Percentiles rank a stretch among this genome's conserved stretches.
Conservation (phyloP, 1,140 invertebrate genomes). For the Caligus rogercresseyi region DNA sequence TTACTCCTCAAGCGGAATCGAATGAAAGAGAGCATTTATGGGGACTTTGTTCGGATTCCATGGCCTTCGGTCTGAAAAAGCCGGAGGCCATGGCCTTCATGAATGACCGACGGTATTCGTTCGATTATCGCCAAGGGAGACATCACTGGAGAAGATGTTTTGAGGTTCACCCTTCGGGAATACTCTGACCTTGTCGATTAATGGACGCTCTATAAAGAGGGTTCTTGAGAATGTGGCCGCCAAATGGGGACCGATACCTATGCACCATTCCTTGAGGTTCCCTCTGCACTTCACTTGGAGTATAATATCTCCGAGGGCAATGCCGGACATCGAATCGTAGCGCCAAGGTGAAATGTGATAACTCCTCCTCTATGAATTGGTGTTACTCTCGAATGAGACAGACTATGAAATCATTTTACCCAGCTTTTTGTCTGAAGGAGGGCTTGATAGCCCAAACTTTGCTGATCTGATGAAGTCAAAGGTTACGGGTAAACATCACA, state of each 20-base stretch:
- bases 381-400: conserved; percentile 33
- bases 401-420: conserved; percentile 42
- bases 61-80: background rate
- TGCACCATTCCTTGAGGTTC: conserved; percentile 26
- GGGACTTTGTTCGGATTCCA: conserved; percentile 11
- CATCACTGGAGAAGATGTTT: conserved; percentile 45
- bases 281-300: conserved; percentile 34
- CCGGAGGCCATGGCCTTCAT: background rate
- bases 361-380: conserved; percentile 33
- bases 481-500: background rate
- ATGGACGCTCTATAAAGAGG: conserved; percentile 39
- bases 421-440: conserved; percentile 44
- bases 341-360: background rate
- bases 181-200: conserved; percentile 42
- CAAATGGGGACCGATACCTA: conserved; percentile 28
- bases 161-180: conserved; percentile 51
- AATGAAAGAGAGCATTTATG: conserved; percentile 6
- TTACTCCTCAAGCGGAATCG: background rate
- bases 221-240: conserved; percentile 41
- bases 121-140: conserved; percentile 3
- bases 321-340: conserved; percentile 27
- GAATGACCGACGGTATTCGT: conserved; percentile 17
- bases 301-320: conserved; percentile 33
- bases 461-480: background rate
- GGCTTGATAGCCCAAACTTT: conserved; percentile 34